Percentiles rank a stretch among this genome's conserved stretches.
phyloP scores from a whole-genome alignment of 1,140 invertebrate genomes.

The Thaumatotibia leucotreta region DNA sequence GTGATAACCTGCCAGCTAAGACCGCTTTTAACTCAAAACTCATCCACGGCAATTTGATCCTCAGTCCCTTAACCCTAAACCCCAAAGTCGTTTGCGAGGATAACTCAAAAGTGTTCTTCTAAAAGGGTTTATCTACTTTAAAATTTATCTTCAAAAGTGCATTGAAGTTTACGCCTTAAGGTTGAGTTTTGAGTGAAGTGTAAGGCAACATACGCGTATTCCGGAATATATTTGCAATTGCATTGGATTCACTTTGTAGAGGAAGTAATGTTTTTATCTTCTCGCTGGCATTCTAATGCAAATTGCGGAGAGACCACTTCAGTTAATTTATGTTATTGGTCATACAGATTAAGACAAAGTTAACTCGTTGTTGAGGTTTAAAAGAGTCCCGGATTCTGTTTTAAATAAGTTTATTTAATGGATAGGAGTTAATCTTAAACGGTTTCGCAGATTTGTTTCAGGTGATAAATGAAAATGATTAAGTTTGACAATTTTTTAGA shows the following conservation, averaged over 20 bases:
- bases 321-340: constrained; percentile 11
- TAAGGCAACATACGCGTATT: not conserved
- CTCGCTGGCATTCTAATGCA: not conserved
- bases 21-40: constrained; percentile 1
- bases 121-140: not conserved
- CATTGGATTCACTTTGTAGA: constrained; percentile 10
- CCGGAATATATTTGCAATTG: not conserved
- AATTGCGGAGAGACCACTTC: not conserved
- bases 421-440: too few species aligned
- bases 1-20: not conserved
- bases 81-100: not conserved
- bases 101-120: not conserved
- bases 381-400: constrained; percentile 5
- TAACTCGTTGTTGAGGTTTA: not conserved
- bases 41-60: constrained; percentile 1
- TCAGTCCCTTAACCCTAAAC: not conserved
- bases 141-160: not conserved
- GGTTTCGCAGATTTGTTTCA: too few species aligned
- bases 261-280: constrained; percentile 13
- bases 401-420: not conserved
- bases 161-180: not conserved
- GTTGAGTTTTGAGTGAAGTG: not conserved
- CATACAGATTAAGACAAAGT: constrained; percentile 12
- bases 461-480: too few species aligned
- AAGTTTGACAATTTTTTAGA: too few species aligned